Evolutionary conservation across 2,113 vertebrate genomes (phyloP).

Genomic region (Gymnogyps californianus): DNA sequence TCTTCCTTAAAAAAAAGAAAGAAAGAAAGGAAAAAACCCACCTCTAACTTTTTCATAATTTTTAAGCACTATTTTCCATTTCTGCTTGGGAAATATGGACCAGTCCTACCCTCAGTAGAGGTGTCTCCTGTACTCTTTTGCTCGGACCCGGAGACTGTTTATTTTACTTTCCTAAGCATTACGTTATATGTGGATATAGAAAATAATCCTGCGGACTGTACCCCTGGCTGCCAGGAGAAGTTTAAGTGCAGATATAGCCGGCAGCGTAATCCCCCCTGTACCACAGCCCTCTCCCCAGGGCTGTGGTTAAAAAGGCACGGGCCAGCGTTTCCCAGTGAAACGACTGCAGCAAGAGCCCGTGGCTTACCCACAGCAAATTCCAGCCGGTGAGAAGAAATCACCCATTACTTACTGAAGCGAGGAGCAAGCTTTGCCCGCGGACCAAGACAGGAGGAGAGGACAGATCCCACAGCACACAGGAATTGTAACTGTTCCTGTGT

Average conservation of each 20-base stretch:
- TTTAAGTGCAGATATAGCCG: not conserved
- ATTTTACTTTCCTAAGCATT: not conserved
- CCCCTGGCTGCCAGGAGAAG: not conserved
- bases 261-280: not conserved
- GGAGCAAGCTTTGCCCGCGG: not conserved
- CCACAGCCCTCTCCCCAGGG: not conserved
- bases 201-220: not conserved
- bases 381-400: not conserved
- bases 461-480: not conserved
- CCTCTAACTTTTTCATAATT: not conserved
- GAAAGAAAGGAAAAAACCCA: rapidly evolving
- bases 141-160: not conserved
- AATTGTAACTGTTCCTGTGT: not conserved
- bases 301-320: not conserved
- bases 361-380: not conserved
- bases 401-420: rapidly evolving
- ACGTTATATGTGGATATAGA: not conserved
- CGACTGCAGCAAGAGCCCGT: not conserved
- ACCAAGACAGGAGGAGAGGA: not conserved
- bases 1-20: not conserved
- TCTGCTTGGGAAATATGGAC: not conserved
- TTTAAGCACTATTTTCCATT: not conserved
- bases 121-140: not conserved
- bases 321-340: not conserved
- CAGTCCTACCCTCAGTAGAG: not conserved